Percentiles rank a stretch among this genome's conserved stretches.
Conservation (phyloP, 2,797 vertebrate species). For the Arnoldichthys spilopterus region DNA sequence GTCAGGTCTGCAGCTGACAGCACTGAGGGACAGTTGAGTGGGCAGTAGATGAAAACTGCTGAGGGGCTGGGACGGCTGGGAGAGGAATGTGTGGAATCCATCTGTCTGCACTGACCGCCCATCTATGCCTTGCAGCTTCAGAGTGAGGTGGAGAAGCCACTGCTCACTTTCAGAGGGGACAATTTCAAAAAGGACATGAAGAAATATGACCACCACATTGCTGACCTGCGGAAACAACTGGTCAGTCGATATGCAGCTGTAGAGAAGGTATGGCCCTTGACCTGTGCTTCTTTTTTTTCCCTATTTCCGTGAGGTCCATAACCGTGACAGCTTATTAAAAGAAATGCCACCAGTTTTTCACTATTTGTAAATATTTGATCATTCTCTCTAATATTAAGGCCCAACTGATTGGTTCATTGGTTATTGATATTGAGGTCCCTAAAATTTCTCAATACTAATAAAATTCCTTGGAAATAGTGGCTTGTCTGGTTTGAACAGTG, state of each 20-base stretch:
- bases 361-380: too few species aligned
- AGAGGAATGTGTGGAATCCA: slow-evolving; percentile 1
- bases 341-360: too few species aligned
- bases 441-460: not conserved
- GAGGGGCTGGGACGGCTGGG: not conserved
- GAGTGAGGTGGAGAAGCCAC: slow-evolving; percentile 92
- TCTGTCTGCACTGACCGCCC: not conserved
- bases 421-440: not conserved
- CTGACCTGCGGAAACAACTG: slow-evolving; percentile 93
- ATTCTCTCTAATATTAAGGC: not conserved
- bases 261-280: slow-evolving; percentile 85
- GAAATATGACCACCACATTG: slow-evolving; percentile 96
- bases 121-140: slow-evolving; percentile 82
- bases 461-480: too few species aligned
- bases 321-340: too few species aligned
- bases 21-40: slow-evolving; percentile 13
- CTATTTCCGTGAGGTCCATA: not conserved
- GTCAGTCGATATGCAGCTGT: slow-evolving; percentile 89
- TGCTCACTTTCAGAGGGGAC: slow-evolving; percentile 92
- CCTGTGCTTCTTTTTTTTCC: not conserved
- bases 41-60: slow-evolving; percentile 14
- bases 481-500: not conserved
- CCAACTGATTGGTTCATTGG: too few species aligned
- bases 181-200: slow-evolving; percentile 99
- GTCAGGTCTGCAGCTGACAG: not conserved